Evolutionary conservation across 1,140 invertebrate species (phyloP).

Genomic region (Mamestra configurata): DNA sequence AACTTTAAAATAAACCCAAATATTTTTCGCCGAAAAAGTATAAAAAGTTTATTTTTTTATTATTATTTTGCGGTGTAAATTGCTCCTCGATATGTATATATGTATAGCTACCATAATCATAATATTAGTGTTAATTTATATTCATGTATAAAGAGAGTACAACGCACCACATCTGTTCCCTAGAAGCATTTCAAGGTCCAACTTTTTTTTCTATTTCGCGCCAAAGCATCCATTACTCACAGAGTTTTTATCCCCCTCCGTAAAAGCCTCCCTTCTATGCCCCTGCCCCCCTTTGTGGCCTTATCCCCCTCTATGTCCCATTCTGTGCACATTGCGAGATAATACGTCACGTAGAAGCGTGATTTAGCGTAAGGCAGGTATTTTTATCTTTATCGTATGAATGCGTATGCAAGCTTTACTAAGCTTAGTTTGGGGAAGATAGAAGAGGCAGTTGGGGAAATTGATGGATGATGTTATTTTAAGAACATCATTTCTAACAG

Average conservation of each 20-base stretch:
- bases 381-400: not conserved
- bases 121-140: too few relatives aligned
- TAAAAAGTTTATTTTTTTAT: too few relatives aligned
- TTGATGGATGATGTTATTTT: not conserved
- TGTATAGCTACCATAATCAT: too few relatives aligned
- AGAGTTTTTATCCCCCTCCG: not conserved
- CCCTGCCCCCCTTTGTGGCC: not conserved
- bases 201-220: not conserved
- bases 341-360: not conserved
- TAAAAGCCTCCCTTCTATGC: not conserved
- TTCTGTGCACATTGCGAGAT: not conserved
- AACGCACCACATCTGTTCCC: not conserved
- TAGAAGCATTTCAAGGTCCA: not conserved
- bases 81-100: too few relatives aligned
- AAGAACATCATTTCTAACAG: too few relatives aligned
- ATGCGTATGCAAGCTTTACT: conserved; percentile 2
- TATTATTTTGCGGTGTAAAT: too few relatives aligned
- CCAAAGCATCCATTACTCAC: not conserved
- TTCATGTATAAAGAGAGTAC: too few relatives aligned
- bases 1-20: too few relatives aligned
- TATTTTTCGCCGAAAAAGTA: too few relatives aligned
- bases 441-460: not conserved
- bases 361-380: conserved; percentile 2
- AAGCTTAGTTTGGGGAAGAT: not conserved
- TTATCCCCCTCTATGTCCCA: not conserved